Evolutionary conservation across 1,140 invertebrate species (phyloP), one percentile per base, ranked within the genome.

Genomic region (Hyles vespertilio): DNA sequence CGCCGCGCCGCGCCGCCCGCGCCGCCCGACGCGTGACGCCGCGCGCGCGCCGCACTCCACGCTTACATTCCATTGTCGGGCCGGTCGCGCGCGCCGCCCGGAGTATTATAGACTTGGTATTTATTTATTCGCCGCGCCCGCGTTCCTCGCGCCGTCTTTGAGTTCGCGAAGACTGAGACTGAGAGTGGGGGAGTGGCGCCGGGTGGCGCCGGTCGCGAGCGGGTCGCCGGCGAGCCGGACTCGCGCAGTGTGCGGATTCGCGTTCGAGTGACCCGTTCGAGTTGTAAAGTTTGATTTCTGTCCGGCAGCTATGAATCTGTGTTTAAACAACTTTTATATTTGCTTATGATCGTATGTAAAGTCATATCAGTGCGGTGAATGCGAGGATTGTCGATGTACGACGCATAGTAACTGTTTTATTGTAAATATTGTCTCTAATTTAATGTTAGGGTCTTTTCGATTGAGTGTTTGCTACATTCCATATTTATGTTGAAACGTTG

Each of bases 251-350:
- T 84, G 86, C 83, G 79, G 80, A 84, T 66, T 83, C 79, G 79
- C 74, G 67, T 83, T 73, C 81, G 83, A 79, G 77, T 82, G 78
- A 84, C 76, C 79, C 83, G 82, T 79, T 22, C 22, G 22, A 22
- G 22, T 22, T 75, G 73, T 81, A 82, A 83, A 83, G 65, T 84
- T 81, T 84, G 72, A 86, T 86, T 88, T 85, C 73, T 88, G 82
- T 84, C 79, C 79, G 83, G 74, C 83, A 77, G 77, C 80, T 83
- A 76, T 68, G 66, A 73, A 74, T 84, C 76, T 81, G 79, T 84
- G 79, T 86, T 88, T 88, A 88, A 88, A 88, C 85, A 88, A 88
- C 85, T 88, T 88, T 88, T 87, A 88, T 87, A 87, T 88, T 86
- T 79, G 73, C 86, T 84, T 79, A 69, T 77, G 74, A 79, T 70